Evolutionary conservation across 1,140 invertebrate species (phyloP), one percentile per base, ranked within the genome.

Genomic region (Atopsyche davidsoni): DNA sequence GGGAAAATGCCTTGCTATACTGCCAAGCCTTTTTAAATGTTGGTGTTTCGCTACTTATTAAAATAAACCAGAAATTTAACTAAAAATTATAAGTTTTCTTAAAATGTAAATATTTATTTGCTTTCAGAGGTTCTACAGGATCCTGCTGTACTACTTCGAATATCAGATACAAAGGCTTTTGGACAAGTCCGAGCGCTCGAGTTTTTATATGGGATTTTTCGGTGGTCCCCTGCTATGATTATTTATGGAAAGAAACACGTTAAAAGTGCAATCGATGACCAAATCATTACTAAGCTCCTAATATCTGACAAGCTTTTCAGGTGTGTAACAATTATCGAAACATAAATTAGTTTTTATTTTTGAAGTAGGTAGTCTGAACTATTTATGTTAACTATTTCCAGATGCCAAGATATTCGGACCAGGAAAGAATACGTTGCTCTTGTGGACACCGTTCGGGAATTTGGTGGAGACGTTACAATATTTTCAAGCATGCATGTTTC

Each of bases 401-500:
- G 92, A 65, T 90, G 88, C 69, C 83, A 92, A 72, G 85, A 97
- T 72, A 73, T 97, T 36, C 75, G 79, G 52, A 70, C 85, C 53
- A 76, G 96, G 50, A 94, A 93, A 70, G 80, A 90, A 61, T 99
- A 97, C 75, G 94, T 99, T 0, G 70, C 79, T 38, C 67, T 99
- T 57, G 94, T 99, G 2, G 96, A 99, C 72, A 82, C 77, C 42
- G 93, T 97, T 0, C 79, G 82, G 60, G 93, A 98, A 39, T 83
- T 79, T 64, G 87, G 91, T 25, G 94, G 94, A 2, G 92, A 95
- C 62, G 94, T 98, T 0, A 92, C 87, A 72, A 92, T 99, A 73
- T 99, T 99, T 73, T 98, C 96, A 10, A 96, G 92, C 66, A 83
- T 99, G 76, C 96, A 99, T 73, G 86, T 98, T 21, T 98, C 95